Evolutionary conservation across 2,113 vertebrate genomes (phyloP), one percentile per base, ranked within the genome.

Genomic region (Gulo gulo): DNA sequence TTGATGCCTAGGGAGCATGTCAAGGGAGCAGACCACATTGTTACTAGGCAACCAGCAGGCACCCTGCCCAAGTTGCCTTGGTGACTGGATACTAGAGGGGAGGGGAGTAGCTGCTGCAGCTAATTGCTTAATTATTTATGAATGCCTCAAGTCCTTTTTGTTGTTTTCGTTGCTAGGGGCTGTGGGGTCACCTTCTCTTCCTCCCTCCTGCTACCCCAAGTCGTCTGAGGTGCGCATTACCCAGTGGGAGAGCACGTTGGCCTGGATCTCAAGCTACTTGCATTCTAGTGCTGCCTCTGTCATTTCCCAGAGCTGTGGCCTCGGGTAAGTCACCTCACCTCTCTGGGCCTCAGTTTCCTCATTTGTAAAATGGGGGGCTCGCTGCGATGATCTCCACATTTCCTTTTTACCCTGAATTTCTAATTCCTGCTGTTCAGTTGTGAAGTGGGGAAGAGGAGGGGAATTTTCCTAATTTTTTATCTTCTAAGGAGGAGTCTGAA

Each of bases 61-160:
- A 97, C 97, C 97, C 97, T 97, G 97, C 96, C 97, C 97, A 97
- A 97, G 98, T 97, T 98, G 98, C 98, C 97, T 96, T 98, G 98
- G 98, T 95, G 98, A 98, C 97, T 94, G 94, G 95, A 96, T 98
- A 93, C 88, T 88, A 88, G 96, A 96, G 93, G 97, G 97, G 97
- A 97, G 91, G 94, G 96, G 94, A 97, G 81, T 88, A 79, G 91
- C 90, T 97, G 94, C 93, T 69, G 94, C 85, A 89, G 97, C 97
- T 98, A 97, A 98, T 97, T 98, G 97, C 98, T 98, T 98, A 98
- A 98, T 98, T 98, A 98, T 98, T 97, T 98, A 98, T 98, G 97
- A 98, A 91, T 94, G 94, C 95, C 94, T 98, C 94, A 97, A 98
- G 95, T 98, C 97, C 95, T 97, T 97, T 93, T 88, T 96, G 94